phyloP scores from a whole-genome alignment of 2,797 vertebrate genomes.

The Choloepus didactylus region DNA sequence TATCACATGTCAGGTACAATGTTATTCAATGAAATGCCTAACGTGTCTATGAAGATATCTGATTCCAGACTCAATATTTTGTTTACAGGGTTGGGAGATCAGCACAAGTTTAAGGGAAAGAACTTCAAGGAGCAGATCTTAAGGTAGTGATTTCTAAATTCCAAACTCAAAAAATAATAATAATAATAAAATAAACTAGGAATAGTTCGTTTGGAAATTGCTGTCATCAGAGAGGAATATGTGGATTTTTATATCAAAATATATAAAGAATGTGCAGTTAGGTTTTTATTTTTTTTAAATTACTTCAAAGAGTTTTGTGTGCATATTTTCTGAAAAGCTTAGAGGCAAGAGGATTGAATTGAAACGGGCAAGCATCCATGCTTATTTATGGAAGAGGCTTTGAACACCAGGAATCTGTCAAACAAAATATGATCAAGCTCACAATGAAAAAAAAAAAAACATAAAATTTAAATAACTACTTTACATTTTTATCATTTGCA shows the following conservation, averaged over 20 bases:
- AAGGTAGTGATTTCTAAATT: neutral
- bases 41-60: constrained; percentile 5
- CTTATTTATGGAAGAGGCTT: constrained; percentile 19
- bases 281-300: neutral
- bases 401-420: neutral
- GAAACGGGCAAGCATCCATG: neutral
- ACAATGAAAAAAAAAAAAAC: neutral
- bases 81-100: neutral
- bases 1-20: neutral
- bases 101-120: constrained; percentile 53
- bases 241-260: neutral
- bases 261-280: neutral
- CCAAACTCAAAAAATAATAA: constrained; percentile 25
- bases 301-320: neutral
- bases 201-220: neutral
- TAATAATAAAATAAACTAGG: neutral
- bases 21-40: constrained; percentile 60
- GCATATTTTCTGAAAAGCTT: neutral
- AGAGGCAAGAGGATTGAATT: neutral
- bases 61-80: constrained; percentile 68
- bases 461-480: constrained; percentile 62
- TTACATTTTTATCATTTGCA: constrained; percentile 65
- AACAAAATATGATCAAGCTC: constrained; percentile 6
- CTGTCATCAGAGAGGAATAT: neutral
- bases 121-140: constrained; percentile 29